phyloP scores from a whole-genome alignment of 2,113 vertebrate genomes.

The Scophthalmus maximus region DNA sequence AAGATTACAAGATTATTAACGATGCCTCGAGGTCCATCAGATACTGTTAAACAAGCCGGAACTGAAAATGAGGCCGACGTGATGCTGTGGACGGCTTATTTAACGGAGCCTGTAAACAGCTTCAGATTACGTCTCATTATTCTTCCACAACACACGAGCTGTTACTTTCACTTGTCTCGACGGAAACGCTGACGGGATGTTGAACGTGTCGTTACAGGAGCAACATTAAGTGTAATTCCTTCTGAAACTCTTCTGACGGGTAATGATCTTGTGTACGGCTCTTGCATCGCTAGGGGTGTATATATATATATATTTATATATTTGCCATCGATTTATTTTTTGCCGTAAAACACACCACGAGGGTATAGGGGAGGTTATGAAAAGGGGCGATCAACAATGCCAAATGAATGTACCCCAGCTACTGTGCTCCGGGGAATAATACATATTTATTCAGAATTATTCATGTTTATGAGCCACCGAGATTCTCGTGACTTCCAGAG shows the following conservation, averaged over 20 bases:
- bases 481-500: slow-evolving; percentile 57
- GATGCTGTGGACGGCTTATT: slow-evolving; percentile 27
- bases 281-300: slow-evolving; percentile 40
- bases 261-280: neutral
- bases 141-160: slow-evolving; percentile 31
- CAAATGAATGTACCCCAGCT: slow-evolving; percentile 59
- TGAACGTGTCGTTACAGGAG: slow-evolving; percentile 15
- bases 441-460: slow-evolving; percentile 75
- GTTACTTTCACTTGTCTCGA: slow-evolving; percentile 54
- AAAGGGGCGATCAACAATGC: slow-evolving; percentile 68
- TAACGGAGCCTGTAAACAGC: slow-evolving; percentile 48
- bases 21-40: slow-evolving; percentile 51
- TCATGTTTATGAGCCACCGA: slow-evolving; percentile 68
- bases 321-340: slow-evolving; percentile 69
- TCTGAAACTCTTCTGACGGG: slow-evolving; percentile 15
- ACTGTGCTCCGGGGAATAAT: slow-evolving; percentile 64
- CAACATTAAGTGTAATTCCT: slow-evolving; percentile 21
- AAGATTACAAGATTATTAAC: slow-evolving; percentile 54
- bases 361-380: slow-evolving; percentile 61
- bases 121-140: slow-evolving; percentile 44
- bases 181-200: slow-evolving; percentile 22
- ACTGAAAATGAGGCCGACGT: slow-evolving; percentile 37
- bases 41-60: slow-evolving; percentile 47
- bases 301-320: too few relatives aligned
- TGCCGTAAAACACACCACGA: slow-evolving; percentile 50